Percentiles rank a stretch among this genome's conserved stretches.
Evolutionary conservation across 2,113 vertebrate genomes (phyloP).

Genomic region (Dunckerocampus dactyliophorus): DNA sequence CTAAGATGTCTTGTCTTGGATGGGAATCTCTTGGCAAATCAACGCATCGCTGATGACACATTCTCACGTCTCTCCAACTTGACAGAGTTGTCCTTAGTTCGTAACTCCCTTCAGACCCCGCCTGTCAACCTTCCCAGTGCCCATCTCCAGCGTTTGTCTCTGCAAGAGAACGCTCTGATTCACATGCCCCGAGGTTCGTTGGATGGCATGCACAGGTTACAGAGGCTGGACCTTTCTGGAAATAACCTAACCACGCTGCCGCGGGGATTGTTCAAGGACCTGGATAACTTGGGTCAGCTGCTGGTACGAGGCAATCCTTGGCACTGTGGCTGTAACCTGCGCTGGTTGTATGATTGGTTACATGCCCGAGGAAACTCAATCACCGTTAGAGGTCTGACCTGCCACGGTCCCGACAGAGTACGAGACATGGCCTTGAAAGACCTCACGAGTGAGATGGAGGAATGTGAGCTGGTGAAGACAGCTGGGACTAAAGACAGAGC

Average conservation of each 20-base stretch:
- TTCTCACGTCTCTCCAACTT: slow-evolving; percentile 89
- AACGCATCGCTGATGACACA: slow-evolving; percentile 91
- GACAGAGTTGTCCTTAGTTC: slow-evolving; percentile 86
- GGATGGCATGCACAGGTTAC: slow-evolving; percentile 80
- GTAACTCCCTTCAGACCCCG: slow-evolving; percentile 86
- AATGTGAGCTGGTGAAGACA: slow-evolving; percentile 78
- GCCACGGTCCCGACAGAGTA: slow-evolving; percentile 84
- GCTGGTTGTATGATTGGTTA: slow-evolving; percentile 91
- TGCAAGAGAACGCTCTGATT: slow-evolving; percentile 90
- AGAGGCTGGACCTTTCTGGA: slow-evolving; percentile 86
- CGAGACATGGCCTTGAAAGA: slow-evolving; percentile 86
- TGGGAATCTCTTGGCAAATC: slow-evolving; percentile 92
- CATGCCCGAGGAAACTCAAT: slow-evolving; percentile 78
- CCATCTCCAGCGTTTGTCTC: slow-evolving; percentile 81
- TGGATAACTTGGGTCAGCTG: slow-evolving; percentile 83
- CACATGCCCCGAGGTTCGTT: slow-evolving; percentile 85
- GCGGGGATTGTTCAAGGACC: slow-evolving; percentile 83
- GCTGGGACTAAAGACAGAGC: slow-evolving; percentile 52
- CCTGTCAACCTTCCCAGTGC: slow-evolving; percentile 84
- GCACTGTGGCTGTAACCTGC: slow-evolving; percentile 91
- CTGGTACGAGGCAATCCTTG: slow-evolving; percentile 90
- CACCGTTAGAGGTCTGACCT: slow-evolving; percentile 85
- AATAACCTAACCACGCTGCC: slow-evolving; percentile 93
- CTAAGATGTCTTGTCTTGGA: slow-evolving; percentile 88
- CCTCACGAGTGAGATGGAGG: slow-evolving; percentile 83